Evolutionary conservation across 2,888 invertebrate genomes (phyloP), one percentile per base, ranked within the genome.

Genomic region (Rhorus exstirpatorius): DNA sequence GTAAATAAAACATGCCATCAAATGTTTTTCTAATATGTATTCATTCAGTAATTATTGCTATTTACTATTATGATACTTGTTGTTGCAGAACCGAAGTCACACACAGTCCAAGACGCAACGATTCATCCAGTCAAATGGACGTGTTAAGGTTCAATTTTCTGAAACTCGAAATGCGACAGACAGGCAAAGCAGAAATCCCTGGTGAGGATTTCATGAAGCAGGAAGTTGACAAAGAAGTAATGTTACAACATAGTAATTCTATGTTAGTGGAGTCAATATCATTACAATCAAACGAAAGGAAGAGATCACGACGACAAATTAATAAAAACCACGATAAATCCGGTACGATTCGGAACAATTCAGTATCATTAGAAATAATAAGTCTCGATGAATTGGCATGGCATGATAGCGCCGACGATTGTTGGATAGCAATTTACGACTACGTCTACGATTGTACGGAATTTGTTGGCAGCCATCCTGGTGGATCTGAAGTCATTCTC

Each of bases 401-500:
- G 89, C 98, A 98, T 90, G 97, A 97, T 90, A 94, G 94, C 17
- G 92, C 93, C 4, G 92, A 94, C 12, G 97, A 97, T 90, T 98
- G 97, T 92, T 98, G 98, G 98, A 94, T 97, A 67, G 95, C 97
- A n/a, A 95, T 98, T 60, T 97, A 96, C 92, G 97, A 98, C 93
- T 95, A 96, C 77, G 96, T 98, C 10, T 98, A 97, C 92, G 96
- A 98, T 89, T 95, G 97, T 68, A 96, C 97, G 0, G 94, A 94
- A 44, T 97, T 98, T 91, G 91, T 98, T 51, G 93, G 95, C 84
- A 95, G 95, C 95, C 98, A 98, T 93, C 97, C 97, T 0, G 98
- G 97, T 71, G 97, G 98, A 6, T 94, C 94, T 10, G 97, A 97
- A 83, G 94, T 98, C 17, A 95, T 98, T 87, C 91, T 97, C 87